Conservation (phyloP, 2,888 invertebrate species). For the Aelia acuminata region DNA sequence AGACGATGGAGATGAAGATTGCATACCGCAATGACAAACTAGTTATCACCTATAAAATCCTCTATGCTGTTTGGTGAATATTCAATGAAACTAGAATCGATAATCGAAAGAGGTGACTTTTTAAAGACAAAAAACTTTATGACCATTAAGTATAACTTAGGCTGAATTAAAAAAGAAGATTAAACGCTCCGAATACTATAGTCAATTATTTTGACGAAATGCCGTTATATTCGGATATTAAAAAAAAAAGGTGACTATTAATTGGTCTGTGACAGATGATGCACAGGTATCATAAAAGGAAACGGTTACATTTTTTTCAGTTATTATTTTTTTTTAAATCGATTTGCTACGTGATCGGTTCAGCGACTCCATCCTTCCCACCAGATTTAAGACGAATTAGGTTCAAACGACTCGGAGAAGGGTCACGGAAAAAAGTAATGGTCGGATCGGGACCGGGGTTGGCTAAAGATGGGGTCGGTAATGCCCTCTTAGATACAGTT, state of each 20-base stretch:
- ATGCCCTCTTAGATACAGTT: conserved; percentile 21
- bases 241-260: background rate
- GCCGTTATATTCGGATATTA: too few relatives aligned
- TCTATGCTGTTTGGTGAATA: background rate
- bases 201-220: too few relatives aligned
- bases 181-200: too few relatives aligned
- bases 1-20: too few relatives aligned
- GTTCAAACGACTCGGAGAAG: background rate
- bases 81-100: background rate
- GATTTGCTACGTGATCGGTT: background rate
- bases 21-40: too few relatives aligned
- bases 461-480: background rate
- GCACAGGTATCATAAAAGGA: background rate
- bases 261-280: background rate
- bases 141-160: background rate
- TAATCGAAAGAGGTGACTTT: background rate
- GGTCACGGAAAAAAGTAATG: conserved; percentile 11
- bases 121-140: background rate
- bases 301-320: background rate
- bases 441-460: background rate
- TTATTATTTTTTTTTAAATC: background rate
- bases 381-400: conserved; percentile 2
- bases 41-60: too few relatives aligned
- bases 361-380: background rate
- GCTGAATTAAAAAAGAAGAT: too few relatives aligned